Percentiles rank a stretch among this genome's conserved stretches.
Conservation (phyloP, 2,113 vertebrate species). For the Periophthalmus modestus region DNA sequence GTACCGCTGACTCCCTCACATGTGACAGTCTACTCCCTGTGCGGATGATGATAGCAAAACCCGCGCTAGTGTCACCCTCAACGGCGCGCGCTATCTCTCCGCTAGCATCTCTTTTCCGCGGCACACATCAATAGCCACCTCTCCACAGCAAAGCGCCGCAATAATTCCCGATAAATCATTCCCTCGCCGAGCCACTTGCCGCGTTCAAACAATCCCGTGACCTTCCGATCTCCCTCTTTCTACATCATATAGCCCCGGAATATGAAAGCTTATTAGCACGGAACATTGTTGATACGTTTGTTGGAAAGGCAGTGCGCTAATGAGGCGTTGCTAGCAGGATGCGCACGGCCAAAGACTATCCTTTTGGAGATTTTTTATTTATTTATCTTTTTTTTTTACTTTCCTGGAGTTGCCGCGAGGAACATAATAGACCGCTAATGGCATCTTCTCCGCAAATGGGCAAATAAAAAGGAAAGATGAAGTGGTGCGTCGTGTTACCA, state of each 20-base stretch:
- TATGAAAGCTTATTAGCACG: constrained; percentile 77
- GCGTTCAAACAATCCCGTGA: constrained; percentile 67
- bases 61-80: constrained; percentile 23
- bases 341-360: constrained; percentile 39
- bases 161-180: constrained; percentile 75
- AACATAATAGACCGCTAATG: constrained; percentile 62
- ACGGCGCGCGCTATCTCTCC: constrained; percentile 33
- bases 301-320: constrained; percentile 70
- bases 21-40: constrained; percentile 14
- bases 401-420: constrained; percentile 21
- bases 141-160: constrained; percentile 64
- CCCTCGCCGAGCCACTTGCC: constrained; percentile 64
- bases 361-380: constrained; percentile 55
- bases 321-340: constrained; percentile 71
- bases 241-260: constrained; percentile 67
- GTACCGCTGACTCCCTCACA: neutral
- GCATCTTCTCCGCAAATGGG: constrained; percentile 63
- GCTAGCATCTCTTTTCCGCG: constrained; percentile 70
- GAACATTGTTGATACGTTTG: constrained; percentile 74
- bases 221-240: constrained; percentile 68
- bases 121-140: constrained; percentile 69
- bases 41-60: constrained; percentile 47
- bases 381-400: neutral
- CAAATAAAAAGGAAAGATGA: constrained; percentile 60
- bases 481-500: constrained; percentile 64